Evolutionary conservation across 2,113 vertebrate species (phyloP).

Genomic region (Macroglossus sobrinus): DNA sequence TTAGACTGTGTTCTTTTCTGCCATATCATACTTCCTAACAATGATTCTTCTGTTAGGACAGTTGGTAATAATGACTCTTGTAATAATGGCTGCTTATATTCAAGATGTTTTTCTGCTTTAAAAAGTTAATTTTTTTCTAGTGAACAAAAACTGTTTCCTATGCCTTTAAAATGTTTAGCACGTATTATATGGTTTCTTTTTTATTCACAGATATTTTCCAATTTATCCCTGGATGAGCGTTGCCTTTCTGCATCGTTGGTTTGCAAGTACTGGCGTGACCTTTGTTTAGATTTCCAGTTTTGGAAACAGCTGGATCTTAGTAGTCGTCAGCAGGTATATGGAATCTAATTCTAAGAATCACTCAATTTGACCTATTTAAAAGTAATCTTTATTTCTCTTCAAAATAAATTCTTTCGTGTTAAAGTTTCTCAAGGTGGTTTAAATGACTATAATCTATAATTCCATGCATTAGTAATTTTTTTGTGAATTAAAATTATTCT

Average conservation of each 20-base stretch:
- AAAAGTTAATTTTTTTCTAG: background rate
- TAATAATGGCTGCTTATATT: background rate
- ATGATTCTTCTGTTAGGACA: background rate
- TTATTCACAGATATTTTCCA: conserved; percentile 93
- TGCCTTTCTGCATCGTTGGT: conserved; percentile 96
- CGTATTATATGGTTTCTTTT: background rate
- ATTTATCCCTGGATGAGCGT: conserved; percentile 95
- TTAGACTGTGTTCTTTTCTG: background rate
- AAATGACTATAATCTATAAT: background rate
- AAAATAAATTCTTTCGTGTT: background rate
- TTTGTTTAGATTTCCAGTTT: conserved; percentile 99
- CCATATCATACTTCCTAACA: background rate
- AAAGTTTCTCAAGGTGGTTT: background rate
- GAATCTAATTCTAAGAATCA: conserved; percentile 21
- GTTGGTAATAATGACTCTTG: background rate
- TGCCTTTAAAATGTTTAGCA: background rate
- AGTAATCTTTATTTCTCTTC: conserved; percentile 14
- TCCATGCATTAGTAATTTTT: background rate
- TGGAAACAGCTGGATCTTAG: conserved; percentile 99
- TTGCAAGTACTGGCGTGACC: conserved; percentile 98
- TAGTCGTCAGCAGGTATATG: conserved; percentile 95
- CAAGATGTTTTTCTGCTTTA: background rate
- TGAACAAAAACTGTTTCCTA: background rate
- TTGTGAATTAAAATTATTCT: background rate
- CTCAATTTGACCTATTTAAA: background rate